phyloP scores from a whole-genome alignment of 2,113 vertebrate species.

The Petaurus breviceps region DNA sequence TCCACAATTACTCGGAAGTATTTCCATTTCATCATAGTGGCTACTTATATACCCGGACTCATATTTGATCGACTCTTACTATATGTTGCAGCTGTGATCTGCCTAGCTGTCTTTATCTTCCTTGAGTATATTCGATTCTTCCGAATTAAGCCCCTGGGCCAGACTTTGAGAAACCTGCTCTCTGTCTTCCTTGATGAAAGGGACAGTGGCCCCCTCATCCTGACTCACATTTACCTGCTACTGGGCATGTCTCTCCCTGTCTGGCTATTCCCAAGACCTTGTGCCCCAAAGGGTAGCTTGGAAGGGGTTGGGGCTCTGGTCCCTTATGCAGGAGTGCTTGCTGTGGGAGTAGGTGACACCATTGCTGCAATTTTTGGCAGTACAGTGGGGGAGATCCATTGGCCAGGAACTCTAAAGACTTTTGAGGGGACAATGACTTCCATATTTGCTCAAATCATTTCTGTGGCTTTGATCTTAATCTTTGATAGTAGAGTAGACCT shows the following conservation, averaged over 20 bases:
- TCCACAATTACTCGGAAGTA: constrained; percentile 93
- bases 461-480: constrained; percentile 95
- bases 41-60: constrained; percentile 94
- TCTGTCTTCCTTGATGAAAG: constrained; percentile 96
- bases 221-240: constrained; percentile 97
- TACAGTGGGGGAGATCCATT: constrained; percentile 94
- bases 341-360: constrained; percentile 95
- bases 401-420: constrained; percentile 98
- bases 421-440: constrained; percentile 96
- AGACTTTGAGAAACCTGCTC: constrained; percentile 90
- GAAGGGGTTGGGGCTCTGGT: constrained; percentile 89
- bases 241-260: constrained; percentile 96
- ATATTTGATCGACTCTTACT: constrained; percentile 93
- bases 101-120: constrained; percentile 91
- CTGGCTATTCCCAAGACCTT: constrained; percentile 94
- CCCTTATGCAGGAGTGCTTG: constrained; percentile 94
- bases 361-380: constrained; percentile 95
- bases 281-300: constrained; percentile 88
- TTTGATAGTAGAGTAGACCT: constrained; percentile 92
- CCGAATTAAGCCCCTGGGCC: constrained; percentile 93
- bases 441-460: constrained; percentile 96
- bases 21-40: constrained; percentile 95
- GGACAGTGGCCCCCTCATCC: constrained; percentile 96
- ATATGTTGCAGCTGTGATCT: constrained; percentile 90
- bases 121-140: constrained; percentile 96